A percentile compares a stretch with the other conserved stretches of the same genome.
These are phyloP conservation scores for Erinaceus europaeus DNA, from an alignment of 2,113 vertebrate species.

Conservation along the genomic window DNA sequence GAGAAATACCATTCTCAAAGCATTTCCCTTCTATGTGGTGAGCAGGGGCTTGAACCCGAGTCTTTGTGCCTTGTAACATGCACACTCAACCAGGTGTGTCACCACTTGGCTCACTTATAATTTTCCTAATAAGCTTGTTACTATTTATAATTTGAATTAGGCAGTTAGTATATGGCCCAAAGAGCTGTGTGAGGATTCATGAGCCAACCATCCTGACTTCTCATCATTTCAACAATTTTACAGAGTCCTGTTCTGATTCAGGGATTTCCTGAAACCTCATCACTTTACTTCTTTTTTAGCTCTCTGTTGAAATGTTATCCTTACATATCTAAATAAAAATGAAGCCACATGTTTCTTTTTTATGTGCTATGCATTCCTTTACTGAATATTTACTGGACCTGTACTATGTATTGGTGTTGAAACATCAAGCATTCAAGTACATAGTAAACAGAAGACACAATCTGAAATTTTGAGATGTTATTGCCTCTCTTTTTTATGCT, in stretches of 20 bases:
- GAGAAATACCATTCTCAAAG: too few relatives aligned
- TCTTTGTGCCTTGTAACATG: too few relatives aligned
- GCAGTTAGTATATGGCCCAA: background rate
- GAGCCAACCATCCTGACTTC: background rate
- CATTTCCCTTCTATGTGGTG: too few relatives aligned
- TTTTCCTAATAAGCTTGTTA: conserved; percentile 7
- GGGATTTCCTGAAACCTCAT: background rate
- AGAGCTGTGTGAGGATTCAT: background rate
- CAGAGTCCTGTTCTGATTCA: background rate
- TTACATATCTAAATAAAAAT: background rate
- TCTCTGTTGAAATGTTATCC: background rate
- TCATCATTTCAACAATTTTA: background rate
- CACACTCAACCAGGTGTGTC: too few relatives aligned
- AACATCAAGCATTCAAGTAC: too few relatives aligned
- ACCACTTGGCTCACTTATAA: too few relatives aligned
- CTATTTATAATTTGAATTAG: conserved; percentile 8
- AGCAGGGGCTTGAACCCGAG: too few relatives aligned
- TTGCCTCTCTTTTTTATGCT: too few relatives aligned
- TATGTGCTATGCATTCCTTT: too few relatives aligned
- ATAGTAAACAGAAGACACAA: too few relatives aligned
- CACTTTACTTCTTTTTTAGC: background rate
- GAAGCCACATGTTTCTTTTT: background rate
- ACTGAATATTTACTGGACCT: background rate
- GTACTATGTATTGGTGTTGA: too few relatives aligned
- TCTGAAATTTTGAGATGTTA: too few relatives aligned